phyloP scores from a whole-genome alignment of 92 coral and sea anemone species.

The Diadumene lineata region DNA sequence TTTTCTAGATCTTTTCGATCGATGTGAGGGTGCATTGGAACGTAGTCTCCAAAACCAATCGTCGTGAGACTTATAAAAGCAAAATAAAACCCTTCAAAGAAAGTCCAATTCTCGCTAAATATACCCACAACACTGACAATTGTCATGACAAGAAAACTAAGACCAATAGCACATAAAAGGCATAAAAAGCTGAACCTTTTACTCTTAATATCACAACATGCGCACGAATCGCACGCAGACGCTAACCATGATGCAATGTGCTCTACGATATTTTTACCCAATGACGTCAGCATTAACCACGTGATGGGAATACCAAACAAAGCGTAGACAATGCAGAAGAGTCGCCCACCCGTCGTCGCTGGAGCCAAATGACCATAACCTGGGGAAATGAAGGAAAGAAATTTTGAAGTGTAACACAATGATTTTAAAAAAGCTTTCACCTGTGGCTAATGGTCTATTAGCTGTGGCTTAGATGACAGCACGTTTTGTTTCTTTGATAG shows the following conservation, averaged over 20 bases:
- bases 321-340: constrained; percentile 83
- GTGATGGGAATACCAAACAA: constrained; percentile 89
- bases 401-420: not conserved
- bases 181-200: constrained; percentile 56
- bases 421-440: not conserved
- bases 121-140: constrained; percentile 70
- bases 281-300: constrained; percentile 91
- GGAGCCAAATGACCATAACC: constrained; percentile 88
- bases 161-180: constrained; percentile 52
- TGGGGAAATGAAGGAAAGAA: constrained; percentile 17
- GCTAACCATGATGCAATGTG: constrained; percentile 57
- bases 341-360: constrained; percentile 64
- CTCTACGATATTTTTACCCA: constrained; percentile 82
- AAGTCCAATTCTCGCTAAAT: constrained; percentile 87
- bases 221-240: constrained; percentile 33
- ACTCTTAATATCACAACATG: constrained; percentile 48
- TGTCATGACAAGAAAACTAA: constrained; percentile 61
- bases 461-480: too few relatives aligned
- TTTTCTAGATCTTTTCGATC: constrained; percentile 45
- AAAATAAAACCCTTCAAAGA: constrained; percentile 94
- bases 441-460: not conserved
- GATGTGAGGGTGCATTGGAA: constrained; percentile 87
- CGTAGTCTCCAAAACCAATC: constrained; percentile 96
- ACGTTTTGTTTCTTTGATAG: too few relatives aligned
- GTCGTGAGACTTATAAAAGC: constrained; percentile 95